Base-by-base conservation (phyloP, 2,888 invertebrate genomes). In the Pseudococcus viburni region DNA sequence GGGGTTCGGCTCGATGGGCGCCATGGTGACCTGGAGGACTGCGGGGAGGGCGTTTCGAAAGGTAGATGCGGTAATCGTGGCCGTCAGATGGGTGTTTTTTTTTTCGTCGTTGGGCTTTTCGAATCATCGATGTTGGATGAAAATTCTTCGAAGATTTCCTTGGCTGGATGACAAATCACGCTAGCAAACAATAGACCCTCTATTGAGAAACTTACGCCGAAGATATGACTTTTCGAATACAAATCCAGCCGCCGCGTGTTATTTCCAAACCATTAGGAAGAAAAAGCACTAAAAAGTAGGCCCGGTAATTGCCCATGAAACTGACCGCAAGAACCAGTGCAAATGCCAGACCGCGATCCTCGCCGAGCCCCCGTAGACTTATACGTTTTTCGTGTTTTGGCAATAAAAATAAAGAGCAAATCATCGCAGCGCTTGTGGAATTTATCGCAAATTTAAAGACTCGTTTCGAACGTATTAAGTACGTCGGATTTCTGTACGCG, bases 151-250 rank as follows among this genome's bases (percentile, higher is more conserved):
- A 73, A 33, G 33, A 26, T 73, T 73, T 73, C 33, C 12, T 73
- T 73, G 68, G 68, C 68, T 4, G 12, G 33, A 33, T 73, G 68
- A 73, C 68, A 73, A 73, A 73, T 73, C 68, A 73, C 68, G 33
- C 33, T 19, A 11, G 33, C 68, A 33, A 73, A 73, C 68, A 73
- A 73, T 73, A 73, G 68, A 59, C 5, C 12, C 17, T 33, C 12
- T 12, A 33, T 73, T 33, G 68, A 73, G 26, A 73, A 73, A 26
- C 33, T 33, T 15, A 9, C 11, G 17, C 26, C 15, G 4, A 33
- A 73, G 68, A 73, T 73, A 73, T 73, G 33, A 59, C 59, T 59
- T 59, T 59, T 59, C 59, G 19, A 59, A 59, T 59, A 59, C 59
- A 5, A 17, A 33, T 33, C n/a, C 9, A 59, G 46, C 15, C 64